A percentile compares a stretch with the other conserved stretches of the same genome.
phyloP scores from a whole-genome alignment of 2,113 vertebrate species.

The Pelvicachromis taeniatus region DNA sequence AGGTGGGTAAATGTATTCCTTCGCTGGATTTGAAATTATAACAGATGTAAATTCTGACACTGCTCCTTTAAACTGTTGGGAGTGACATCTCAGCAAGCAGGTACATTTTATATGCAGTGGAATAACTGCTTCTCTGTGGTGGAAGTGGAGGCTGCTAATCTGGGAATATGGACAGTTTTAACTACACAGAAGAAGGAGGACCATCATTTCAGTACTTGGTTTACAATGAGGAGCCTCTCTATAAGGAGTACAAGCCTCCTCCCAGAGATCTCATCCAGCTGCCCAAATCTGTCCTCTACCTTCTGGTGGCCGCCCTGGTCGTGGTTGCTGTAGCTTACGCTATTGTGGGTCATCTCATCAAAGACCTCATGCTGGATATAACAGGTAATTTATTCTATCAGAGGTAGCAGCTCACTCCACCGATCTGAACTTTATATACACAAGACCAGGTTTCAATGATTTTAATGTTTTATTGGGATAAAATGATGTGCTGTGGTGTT shows the following conservation, averaged over 20 bases:
- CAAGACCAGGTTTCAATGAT: not conserved
- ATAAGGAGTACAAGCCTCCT: constrained; percentile 74
- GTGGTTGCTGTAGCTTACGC: constrained; percentile 80
- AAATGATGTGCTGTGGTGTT: not conserved
- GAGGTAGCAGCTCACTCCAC: not conserved
- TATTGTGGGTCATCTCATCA: constrained; percentile 82
- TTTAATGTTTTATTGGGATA: not conserved
- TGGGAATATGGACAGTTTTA: constrained; percentile 54
- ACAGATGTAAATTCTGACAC: not conserved
- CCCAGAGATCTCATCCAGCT: constrained; percentile 74
- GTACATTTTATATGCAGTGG: not conserved
- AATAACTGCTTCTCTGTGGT: not conserved
- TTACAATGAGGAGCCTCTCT: constrained; percentile 63
- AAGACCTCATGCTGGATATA: constrained; percentile 78
- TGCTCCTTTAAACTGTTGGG: not conserved
- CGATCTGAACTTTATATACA: not conserved
- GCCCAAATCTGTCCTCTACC: constrained; percentile 75
- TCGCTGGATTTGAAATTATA: not conserved
- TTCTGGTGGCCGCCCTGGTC: constrained; percentile 73
- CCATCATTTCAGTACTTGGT: constrained; percentile 57
- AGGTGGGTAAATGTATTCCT: constrained; percentile 10
- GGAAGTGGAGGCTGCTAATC: not conserved
- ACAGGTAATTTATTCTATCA: constrained; percentile 59
- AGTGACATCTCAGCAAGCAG: not conserved
- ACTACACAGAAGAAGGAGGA: constrained; percentile 39